These are phyloP conservation scores for Adelosebastes latens DNA, from an alignment of 2,797 vertebrate species.

Conservation along the genomic window DNA sequence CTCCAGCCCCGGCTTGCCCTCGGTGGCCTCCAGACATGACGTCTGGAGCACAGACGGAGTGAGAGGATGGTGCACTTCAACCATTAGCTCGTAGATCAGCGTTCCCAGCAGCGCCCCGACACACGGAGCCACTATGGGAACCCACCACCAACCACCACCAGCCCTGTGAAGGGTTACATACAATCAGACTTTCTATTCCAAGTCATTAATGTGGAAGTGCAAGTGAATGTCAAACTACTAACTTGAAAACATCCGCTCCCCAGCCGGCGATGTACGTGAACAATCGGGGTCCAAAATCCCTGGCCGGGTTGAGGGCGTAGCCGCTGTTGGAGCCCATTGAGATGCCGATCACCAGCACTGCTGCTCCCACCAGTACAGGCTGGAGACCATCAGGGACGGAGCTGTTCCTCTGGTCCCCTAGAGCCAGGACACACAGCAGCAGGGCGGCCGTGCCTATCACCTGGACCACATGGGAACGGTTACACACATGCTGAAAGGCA, in stretches of 20 bases:
- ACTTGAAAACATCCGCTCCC: conserved; percentile 84
- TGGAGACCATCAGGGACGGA: conserved; percentile 70
- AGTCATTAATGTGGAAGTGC: neutral
- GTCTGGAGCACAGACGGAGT: conserved; percentile 15
- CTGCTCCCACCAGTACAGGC: conserved; percentile 78
- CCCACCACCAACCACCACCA: conserved; percentile 91
- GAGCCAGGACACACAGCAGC: conserved; percentile 80
- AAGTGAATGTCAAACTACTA: conserved; percentile 15
- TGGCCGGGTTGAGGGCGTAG: conserved; percentile 85
- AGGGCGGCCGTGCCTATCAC: conserved; percentile 81
- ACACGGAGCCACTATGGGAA: conserved; percentile 86
- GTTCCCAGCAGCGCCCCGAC: conserved; percentile 86
- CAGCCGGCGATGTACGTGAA: conserved; percentile 80
- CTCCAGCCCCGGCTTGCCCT: conserved; percentile 37
- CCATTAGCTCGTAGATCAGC: conserved; percentile 84
- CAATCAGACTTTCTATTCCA: neutral
- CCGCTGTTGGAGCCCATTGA: conserved; percentile 86
- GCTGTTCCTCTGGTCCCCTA: conserved; percentile 76
- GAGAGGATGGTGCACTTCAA: conserved; percentile 81
- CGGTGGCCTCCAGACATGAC: conserved; percentile 23
- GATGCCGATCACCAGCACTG: conserved; percentile 79
- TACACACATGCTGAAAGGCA: neutral
- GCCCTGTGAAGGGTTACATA: conserved; percentile 71
- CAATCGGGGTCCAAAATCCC: conserved; percentile 83
- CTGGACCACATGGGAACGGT: conserved; percentile 47